Conservation (phyloP, 2,888 invertebrate species). For the Hyalella azteca region DNA sequence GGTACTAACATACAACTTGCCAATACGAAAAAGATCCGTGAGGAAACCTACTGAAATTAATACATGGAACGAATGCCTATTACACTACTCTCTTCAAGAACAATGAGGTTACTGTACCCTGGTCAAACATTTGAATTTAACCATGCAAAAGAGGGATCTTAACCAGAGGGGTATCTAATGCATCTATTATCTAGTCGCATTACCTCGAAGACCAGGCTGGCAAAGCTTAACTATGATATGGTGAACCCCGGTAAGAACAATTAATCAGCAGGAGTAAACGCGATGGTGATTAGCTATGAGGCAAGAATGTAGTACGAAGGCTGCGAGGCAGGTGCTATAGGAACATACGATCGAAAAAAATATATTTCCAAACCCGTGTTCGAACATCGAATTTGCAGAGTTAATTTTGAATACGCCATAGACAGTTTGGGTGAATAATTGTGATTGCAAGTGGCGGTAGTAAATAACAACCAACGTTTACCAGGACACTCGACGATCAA, state of each 20-base stretch:
- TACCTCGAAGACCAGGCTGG: conserved; percentile 30
- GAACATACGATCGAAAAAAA: too few relatives aligned
- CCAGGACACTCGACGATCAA: too few relatives aligned
- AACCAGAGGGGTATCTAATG: conserved; percentile 15
- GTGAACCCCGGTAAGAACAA: conserved; percentile 30
- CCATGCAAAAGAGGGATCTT: conserved; percentile 25
- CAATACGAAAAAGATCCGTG: not conserved
- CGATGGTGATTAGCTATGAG: not conserved
- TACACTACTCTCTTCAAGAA: not conserved
- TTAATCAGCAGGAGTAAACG: not conserved
- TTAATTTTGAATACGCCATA: too few relatives aligned
- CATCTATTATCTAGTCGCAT: conserved; percentile 21
- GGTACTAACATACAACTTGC: not conserved
- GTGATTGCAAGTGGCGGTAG: too few relatives aligned
- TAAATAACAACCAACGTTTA: too few relatives aligned
- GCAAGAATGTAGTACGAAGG: too few relatives aligned
- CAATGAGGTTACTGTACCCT: conserved; percentile 4
- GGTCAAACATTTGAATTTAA: not conserved
- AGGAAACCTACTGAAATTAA: not conserved
- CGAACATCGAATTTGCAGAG: too few relatives aligned
- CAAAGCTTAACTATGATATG: conserved; percentile 35
- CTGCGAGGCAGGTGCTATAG: too few relatives aligned
- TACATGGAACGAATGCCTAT: not conserved
- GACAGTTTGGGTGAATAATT: too few relatives aligned
- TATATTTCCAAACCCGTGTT: too few relatives aligned